Evolutionary conservation across 2,888 invertebrate genomes (phyloP).

Genomic region (Drosophila mettleri): DNA sequence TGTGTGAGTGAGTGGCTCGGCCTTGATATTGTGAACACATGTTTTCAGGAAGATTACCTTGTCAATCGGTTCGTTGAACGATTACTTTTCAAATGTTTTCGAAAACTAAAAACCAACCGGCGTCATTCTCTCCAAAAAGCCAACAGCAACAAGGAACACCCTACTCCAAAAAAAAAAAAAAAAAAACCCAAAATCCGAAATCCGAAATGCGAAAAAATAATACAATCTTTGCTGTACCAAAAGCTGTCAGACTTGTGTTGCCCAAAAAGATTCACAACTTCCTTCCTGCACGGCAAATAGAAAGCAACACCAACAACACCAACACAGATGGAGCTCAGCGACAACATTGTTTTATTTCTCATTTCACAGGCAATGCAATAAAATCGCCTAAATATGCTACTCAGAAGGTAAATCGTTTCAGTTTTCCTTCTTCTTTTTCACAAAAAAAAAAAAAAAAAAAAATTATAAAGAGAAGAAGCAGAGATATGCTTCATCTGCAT

Average conservation of each 20-base stretch:
- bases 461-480: not conserved
- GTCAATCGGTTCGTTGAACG: constrained; percentile 81
- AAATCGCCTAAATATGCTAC: constrained; percentile 63
- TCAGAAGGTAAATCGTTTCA: constrained; percentile 66
- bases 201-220: constrained; percentile 12
- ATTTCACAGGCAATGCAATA: constrained; percentile 75
- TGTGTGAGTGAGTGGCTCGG: constrained; percentile 31
- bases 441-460: constrained; percentile 24
- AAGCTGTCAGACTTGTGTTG: constrained; percentile 57
- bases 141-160: constrained; percentile 17
- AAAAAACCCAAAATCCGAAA: constrained; percentile 2
- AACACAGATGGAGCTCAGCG: constrained; percentile 51
- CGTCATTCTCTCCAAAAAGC: constrained; percentile 16
- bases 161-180: constrained; percentile 14
- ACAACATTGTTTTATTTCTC: constrained; percentile 76
- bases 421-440: constrained; percentile 19
- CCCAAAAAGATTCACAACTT: constrained; percentile 73
- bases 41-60: constrained; percentile 79
- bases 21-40: constrained; percentile 77
- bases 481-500: constrained; percentile 64
- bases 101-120: constrained; percentile 52
- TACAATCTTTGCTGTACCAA: constrained; percentile 55
- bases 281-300: constrained; percentile 65
- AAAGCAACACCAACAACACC: constrained; percentile 42
- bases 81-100: constrained; percentile 68